Conservation (phyloP, 2,888 invertebrate species). For the Leptinotarsa peninsularis region DNA sequence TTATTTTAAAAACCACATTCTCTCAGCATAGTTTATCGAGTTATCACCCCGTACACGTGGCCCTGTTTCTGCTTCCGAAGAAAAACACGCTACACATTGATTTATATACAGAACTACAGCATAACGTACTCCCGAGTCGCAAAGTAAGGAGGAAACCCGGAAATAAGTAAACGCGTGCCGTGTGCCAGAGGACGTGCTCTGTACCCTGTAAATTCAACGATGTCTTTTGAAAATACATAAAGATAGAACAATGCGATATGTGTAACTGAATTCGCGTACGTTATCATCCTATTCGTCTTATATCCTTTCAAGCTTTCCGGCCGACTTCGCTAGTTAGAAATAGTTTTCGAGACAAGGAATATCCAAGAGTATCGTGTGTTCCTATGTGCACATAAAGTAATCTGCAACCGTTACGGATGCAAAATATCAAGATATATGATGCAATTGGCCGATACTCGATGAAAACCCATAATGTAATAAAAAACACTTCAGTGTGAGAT, state of each 20-base stretch:
- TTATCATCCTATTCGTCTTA: conserved; percentile 63
- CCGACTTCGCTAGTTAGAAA: background rate
- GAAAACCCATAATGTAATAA: too few species aligned
- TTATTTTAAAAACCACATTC: too few species aligned
- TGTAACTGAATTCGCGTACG: conserved; percentile 57
- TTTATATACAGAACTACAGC: conserved; percentile 44
- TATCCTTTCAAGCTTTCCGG: conserved; percentile 53
- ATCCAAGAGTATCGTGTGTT: background rate
- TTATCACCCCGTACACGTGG: background rate
- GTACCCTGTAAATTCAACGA: conserved; percentile 42
- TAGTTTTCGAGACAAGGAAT: background rate
- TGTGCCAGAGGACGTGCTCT: conserved; percentile 40
- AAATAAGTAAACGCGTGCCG: conserved; percentile 63
- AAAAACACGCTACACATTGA: conserved; percentile 40
- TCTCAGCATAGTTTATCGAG: background rate
- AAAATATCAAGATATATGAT: too few species aligned
- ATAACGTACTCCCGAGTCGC: conserved; percentile 35
- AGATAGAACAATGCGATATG: conserved; percentile 65
- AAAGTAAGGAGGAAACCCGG: conserved; percentile 56
- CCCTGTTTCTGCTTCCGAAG: conserved; percentile 4
- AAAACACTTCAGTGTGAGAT: too few species aligned
- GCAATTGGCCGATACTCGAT: too few species aligned
- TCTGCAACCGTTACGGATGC: too few species aligned
- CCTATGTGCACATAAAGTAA: too few species aligned
- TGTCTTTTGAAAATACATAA: conserved; percentile 60